Base-by-base conservation (phyloP, 2,888 invertebrate species). In the Macaria liturata region DNA sequence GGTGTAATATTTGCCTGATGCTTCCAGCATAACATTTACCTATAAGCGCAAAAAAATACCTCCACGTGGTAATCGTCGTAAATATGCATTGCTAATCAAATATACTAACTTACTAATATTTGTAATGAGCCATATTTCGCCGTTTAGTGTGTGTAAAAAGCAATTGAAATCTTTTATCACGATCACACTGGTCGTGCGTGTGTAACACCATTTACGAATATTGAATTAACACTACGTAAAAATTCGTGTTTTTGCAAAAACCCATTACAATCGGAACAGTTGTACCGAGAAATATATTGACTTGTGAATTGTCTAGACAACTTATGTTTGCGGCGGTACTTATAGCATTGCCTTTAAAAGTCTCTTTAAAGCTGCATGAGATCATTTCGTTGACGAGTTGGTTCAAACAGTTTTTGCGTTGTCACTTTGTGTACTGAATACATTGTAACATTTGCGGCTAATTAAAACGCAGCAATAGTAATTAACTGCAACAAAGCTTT, bases 211-310 rank as follows among this genome's bases (percentile, higher is more conserved):
- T 9, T 9, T 32, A 37, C 39, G 48, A 52, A 56, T 46, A 59
- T 49, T 54, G 31, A 64, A 64, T 66, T 66, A 62, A 40, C 61
- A 62, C 61, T 64, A 48, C 46, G 61, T 57, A 64, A 64, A 61
- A 53, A 56, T 48, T 30, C 30, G n/a, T 54, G 49, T 61, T 64
- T 57, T 51, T 32, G 46, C 20, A 56, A 49, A 51, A 42, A 42
- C n/a, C 40, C 44, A 54, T 57, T 46, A 54, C 42, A 49, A 44
- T 54, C 49, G 34, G 49, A 56, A 46, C 47, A 20, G 39, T 40
- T 20, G n/a, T 53, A 54, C 56, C 31, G 37, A 57, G 53, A 56
- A 56, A 44, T 39, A 39, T 44, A 44, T 9, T 43, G 49, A 44
- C 40, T 45, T 57, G 54, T 61, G 40, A 51, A 57, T 57, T 57